These are phyloP conservation scores for Hoplodrina blanda DNA, from an alignment of 2,888 invertebrate species.

Conservation along the genomic window DNA sequence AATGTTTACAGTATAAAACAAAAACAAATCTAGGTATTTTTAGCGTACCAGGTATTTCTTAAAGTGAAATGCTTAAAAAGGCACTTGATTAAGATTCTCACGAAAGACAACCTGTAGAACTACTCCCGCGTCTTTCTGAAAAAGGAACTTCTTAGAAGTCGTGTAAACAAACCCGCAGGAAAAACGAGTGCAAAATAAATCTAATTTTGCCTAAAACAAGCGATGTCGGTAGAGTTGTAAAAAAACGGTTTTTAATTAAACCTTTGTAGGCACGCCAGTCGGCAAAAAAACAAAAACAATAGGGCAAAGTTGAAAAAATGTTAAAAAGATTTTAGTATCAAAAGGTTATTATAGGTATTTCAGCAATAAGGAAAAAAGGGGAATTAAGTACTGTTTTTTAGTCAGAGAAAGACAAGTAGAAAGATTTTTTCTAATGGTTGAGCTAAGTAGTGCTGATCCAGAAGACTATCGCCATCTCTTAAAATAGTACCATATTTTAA, in stretches of 20 bases:
- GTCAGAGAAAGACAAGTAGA: too few relatives aligned
- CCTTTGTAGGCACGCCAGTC: slow-evolving; percentile 12
- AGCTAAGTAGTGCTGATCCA: too few relatives aligned
- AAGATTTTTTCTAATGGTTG: too few relatives aligned
- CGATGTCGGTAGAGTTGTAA: slow-evolving; percentile 42
- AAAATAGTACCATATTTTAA: too few relatives aligned
- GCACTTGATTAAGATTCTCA: background rate
- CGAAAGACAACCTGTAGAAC: background rate
- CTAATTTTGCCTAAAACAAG: slow-evolving; percentile 46
- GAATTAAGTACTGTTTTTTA: too few relatives aligned
- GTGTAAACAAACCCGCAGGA: slow-evolving; percentile 20
- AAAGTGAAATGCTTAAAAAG: background rate
- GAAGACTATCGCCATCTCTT: too few relatives aligned
- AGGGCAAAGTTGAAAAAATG: background rate
- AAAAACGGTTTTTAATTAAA: slow-evolving; percentile 61
- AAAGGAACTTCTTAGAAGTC: background rate
- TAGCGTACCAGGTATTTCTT: background rate
- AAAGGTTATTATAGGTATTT: background rate
- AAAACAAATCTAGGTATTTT: background rate
- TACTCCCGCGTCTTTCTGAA: background rate
- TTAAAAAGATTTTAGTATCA: background rate
- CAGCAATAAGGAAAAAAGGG: too few relatives aligned
- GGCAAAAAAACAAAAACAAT: slow-evolving; percentile 3
- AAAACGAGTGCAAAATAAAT: slow-evolving; percentile 36
- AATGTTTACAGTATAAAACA: too few relatives aligned